Percentiles rank a stretch among this genome's conserved stretches.
These are phyloP conservation scores for Andinoacara biseriatus DNA, from an alignment of 2,113 vertebrate species.

Conservation along the genomic window DNA sequence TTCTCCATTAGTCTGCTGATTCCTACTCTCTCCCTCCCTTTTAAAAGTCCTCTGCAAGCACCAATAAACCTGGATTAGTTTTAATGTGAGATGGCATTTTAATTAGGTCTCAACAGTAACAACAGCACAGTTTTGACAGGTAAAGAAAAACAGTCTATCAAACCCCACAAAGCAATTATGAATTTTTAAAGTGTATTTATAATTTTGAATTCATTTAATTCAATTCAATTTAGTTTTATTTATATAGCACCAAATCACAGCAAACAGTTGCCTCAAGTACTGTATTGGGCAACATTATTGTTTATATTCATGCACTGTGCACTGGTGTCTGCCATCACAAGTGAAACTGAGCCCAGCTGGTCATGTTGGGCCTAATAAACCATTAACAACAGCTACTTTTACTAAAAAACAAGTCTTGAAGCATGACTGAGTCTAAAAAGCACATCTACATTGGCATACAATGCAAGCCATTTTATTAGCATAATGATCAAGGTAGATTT, in stretches of 20 bases:
- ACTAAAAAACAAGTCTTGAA: neutral
- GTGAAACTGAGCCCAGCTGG: neutral
- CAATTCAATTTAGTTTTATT: too few species aligned
- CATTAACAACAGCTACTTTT: neutral
- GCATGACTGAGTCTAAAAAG: neutral
- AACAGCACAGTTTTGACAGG: neutral
- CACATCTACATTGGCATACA: neutral
- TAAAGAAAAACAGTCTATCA: neutral
- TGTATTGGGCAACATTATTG: neutral
- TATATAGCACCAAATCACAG: too few species aligned
- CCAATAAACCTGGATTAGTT: constrained; percentile 7
- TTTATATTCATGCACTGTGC: neutral
- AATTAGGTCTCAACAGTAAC: neutral
- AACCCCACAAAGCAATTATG: neutral
- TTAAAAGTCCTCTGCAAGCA: neutral
- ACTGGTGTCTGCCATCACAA: neutral
- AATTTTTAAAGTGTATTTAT: neutral
- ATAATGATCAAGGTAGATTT: neutral
- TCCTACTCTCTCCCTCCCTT: neutral
- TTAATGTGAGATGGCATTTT: neutral
- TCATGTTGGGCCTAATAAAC: neutral
- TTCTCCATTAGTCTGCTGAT: constrained; percentile 11
- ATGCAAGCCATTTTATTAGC: neutral
- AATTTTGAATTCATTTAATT: neutral
- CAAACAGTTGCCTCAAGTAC: too few species aligned